Percentiles rank a stretch among this genome's conserved stretches.
Conservation (phyloP, 2,888 invertebrate genomes). For the Meiosimyza platycephala region DNA sequence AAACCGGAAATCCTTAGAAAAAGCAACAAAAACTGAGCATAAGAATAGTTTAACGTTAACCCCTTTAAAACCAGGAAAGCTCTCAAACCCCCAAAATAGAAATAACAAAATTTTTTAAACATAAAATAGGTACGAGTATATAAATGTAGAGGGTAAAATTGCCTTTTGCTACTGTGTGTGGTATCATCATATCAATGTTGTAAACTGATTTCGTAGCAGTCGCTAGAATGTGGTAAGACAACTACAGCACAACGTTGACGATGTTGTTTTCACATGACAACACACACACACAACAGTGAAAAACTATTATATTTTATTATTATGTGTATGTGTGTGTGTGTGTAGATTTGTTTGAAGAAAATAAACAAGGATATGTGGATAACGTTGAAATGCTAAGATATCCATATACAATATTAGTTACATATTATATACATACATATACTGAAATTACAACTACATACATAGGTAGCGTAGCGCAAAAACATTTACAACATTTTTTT, state of each 20-base stretch:
- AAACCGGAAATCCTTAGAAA: too few relatives aligned
- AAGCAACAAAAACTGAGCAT: too few relatives aligned
- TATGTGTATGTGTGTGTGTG: not conserved
- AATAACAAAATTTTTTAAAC: too few relatives aligned
- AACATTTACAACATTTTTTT: not conserved
- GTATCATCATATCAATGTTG: not conserved
- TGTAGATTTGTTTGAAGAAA: not conserved
- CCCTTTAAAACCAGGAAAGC: too few relatives aligned
- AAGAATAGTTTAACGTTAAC: too few relatives aligned
- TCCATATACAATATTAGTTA: not conserved
- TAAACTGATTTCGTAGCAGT: not conserved
- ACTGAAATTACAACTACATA: not conserved
- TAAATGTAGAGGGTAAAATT: too few relatives aligned
- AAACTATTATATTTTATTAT: conserved; percentile 13
- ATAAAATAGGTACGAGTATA: too few relatives aligned
- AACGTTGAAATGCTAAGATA: too few relatives aligned
- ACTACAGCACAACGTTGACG: not conserved
- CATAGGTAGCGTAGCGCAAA: conserved; percentile 1
- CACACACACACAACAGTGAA: not conserved
- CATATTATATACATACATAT: not conserved
- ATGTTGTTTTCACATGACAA: not conserved
- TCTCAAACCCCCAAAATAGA: too few relatives aligned
- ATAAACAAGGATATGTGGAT: not conserved
- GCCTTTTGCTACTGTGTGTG: too few relatives aligned
- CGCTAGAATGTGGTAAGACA: not conserved